phyloP scores from a whole-genome alignment of 2,797 vertebrate genomes.

The Myotis myotis region DNA sequence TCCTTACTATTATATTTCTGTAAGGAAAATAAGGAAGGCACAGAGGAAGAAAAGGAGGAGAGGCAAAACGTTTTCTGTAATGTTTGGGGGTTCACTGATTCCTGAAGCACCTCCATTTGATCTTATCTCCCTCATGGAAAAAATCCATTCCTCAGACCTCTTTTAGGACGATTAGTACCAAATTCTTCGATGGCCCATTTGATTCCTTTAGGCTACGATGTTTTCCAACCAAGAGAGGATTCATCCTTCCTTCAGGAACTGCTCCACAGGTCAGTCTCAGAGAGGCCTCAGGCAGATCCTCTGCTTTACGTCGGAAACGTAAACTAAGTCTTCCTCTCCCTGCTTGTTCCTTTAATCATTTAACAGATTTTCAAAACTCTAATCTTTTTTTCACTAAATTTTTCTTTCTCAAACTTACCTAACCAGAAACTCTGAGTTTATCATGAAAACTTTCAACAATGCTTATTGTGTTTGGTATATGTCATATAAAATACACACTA shows the following conservation, averaged over 20 bases:
- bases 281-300: neutral
- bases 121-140: neutral
- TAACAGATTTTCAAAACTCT: neutral
- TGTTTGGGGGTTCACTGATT: neutral
- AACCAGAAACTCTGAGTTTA: neutral
- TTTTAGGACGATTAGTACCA: neutral
- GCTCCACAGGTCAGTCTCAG: neutral
- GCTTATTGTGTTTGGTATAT: neutral
- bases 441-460: neutral
- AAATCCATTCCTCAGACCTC: neutral
- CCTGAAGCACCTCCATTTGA: neutral
- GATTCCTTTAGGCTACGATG: neutral
- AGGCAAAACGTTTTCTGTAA: neutral
- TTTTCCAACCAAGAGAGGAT: neutral
- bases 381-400: neutral
- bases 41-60: neutral
- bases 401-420: neutral
- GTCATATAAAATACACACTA: neutral
- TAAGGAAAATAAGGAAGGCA: neutral
- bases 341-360: neutral
- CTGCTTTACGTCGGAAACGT: neutral
- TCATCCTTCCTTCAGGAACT: neutral
- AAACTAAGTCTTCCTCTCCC: neutral
- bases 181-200: neutral
- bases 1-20: neutral